phyloP scores from a whole-genome alignment of 1,140 invertebrate species.

The Propsilocerus akamusi region DNA sequence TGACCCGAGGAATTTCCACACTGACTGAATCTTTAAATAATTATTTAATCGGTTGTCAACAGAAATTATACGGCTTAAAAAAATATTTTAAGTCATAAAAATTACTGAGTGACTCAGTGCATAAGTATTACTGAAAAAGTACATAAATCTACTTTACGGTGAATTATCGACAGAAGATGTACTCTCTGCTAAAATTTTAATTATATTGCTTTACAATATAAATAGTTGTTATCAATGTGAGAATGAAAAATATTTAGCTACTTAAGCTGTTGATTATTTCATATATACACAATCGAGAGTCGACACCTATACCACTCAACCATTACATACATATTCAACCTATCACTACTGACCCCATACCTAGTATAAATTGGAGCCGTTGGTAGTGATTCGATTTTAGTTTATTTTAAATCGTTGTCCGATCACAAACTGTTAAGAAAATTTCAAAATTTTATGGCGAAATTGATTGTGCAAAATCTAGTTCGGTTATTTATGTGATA shows the following conservation, averaged over 20 bases:
- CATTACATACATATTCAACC: neutral
- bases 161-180: too few relatives aligned
- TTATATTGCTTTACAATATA: neutral
- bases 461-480: neutral
- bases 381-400: neutral
- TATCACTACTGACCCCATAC: neutral
- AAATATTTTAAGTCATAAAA: too few relatives aligned
- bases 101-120: neutral
- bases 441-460: neutral
- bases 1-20: too few relatives aligned
- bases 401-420: neutral
- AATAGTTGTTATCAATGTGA: neutral
- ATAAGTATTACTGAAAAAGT: neutral
- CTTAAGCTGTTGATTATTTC: neutral
- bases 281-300: neutral
- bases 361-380: neutral
- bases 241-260: neutral
- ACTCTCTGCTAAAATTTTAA: too few relatives aligned
- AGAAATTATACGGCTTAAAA: too few relatives aligned
- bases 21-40: too few relatives aligned
- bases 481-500: neutral
- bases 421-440: neutral
- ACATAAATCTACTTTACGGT: too few relatives aligned
- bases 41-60: too few relatives aligned
- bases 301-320: too few relatives aligned